Conservation (phyloP, 2,113 vertebrate species). For the Pithys albifrons region DNA sequence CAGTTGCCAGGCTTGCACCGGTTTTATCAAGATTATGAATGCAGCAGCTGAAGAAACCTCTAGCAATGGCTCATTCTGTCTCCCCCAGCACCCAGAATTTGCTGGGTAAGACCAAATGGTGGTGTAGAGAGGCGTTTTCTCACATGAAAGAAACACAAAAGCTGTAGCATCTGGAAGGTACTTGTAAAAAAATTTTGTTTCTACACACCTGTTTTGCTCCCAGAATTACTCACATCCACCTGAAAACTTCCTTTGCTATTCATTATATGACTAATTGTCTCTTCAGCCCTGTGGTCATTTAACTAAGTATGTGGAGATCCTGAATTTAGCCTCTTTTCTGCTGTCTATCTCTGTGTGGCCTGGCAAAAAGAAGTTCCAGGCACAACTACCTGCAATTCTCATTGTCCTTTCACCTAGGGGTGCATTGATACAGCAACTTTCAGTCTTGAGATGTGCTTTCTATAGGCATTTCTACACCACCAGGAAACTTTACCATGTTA, state of each 20-base stretch:
- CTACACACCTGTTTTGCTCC: neutral
- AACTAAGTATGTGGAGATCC: neutral
- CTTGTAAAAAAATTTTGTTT: neutral
- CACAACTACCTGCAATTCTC: neutral
- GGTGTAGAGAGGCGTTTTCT: neutral
- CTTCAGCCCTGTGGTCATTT: neutral
- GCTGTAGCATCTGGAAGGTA: neutral
- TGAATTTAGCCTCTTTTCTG: neutral
- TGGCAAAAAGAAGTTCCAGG: neutral
- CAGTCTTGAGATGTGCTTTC: neutral
- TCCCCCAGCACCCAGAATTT: neutral
- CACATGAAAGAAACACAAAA: neutral
- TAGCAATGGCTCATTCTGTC: neutral
- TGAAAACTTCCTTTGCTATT: neutral
- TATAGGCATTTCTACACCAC: neutral
- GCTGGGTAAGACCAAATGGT: neutral
- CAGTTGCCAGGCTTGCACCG: fast-evolving
- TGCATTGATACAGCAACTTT: neutral
- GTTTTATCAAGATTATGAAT: neutral
- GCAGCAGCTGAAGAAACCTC: neutral
- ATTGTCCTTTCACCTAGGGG: neutral
- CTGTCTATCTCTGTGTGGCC: neutral
- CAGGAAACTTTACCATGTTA: neutral
- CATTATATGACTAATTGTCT: neutral
- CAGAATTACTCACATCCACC: neutral